phyloP scores from a whole-genome alignment of 1,140 invertebrate genomes.

The Coboldia fuscipes region DNA sequence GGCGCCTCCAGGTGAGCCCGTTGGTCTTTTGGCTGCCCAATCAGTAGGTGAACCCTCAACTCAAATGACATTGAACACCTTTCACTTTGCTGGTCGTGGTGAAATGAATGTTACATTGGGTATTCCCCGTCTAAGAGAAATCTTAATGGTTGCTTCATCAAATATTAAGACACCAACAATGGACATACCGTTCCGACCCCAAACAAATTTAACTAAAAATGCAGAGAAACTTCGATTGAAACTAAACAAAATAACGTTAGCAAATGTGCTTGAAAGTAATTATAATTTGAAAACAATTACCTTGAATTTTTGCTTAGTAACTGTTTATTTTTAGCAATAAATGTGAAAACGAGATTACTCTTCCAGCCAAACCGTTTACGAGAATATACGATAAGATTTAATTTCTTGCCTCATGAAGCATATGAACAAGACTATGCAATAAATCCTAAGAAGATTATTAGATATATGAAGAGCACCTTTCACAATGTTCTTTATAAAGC shows the following conservation, averaged over 20 bases:
- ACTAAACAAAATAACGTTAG: constrained; percentile 53
- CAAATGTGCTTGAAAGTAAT: constrained; percentile 51
- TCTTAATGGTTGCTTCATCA: constrained; percentile 84
- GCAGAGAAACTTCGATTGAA: constrained; percentile 44
- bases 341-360: constrained; percentile 37
- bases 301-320: not conserved
- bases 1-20: constrained; percentile 81
- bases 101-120: constrained; percentile 99
- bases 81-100: constrained; percentile 97
- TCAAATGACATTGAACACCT: constrained; percentile 99
- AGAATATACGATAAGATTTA: constrained; percentile 35
- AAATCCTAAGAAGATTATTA: constrained; percentile 43
- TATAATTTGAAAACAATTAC: not conserved
- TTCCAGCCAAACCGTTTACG: constrained; percentile 28
- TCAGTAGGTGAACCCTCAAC: constrained; percentile 97
- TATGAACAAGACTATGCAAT: constrained; percentile 51
- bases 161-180: constrained; percentile 90
- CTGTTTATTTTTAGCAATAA: constrained; percentile 18
- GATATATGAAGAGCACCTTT: constrained; percentile 39
- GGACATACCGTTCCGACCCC: constrained; percentile 62
- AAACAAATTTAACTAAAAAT: constrained; percentile 29
- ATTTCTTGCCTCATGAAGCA: constrained; percentile 45
- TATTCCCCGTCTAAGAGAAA: constrained; percentile 90
- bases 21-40: constrained; percentile 77
- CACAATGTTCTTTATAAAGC: constrained; percentile 34